phyloP scores from a whole-genome alignment of 2,888 invertebrate genomes.

The Synanthedon myopaeformis region DNA sequence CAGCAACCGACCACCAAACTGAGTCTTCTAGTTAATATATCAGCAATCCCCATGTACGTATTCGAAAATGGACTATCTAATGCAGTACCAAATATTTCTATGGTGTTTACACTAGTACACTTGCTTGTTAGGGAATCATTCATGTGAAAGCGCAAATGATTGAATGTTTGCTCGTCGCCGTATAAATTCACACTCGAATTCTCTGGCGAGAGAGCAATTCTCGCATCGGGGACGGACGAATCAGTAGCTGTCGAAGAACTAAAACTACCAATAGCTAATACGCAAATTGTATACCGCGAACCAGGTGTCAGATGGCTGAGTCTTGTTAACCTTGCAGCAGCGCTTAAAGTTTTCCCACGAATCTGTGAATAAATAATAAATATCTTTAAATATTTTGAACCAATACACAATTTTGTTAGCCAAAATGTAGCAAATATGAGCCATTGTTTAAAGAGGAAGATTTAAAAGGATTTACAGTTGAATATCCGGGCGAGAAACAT shows the following conservation, averaged over 20 bases:
- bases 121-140: conserved; percentile 80
- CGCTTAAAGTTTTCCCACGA: conserved; percentile 80
- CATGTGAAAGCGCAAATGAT: conserved; percentile 45
- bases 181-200: conserved; percentile 49
- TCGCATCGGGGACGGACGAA: conserved; percentile 60
- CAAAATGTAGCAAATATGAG: conserved; percentile 27
- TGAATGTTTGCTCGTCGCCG: conserved; percentile 73
- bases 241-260: conserved; percentile 53
- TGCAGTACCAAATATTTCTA: conserved; percentile 77
- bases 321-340: conserved; percentile 78
- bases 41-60: conserved; percentile 77
- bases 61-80: conserved; percentile 70
- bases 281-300: conserved; percentile 87
- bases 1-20: conserved; percentile 89
- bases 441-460: conserved; percentile 43
- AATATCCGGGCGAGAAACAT: conserved; percentile 56
- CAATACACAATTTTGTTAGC: not conserved
- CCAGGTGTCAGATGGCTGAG: conserved; percentile 81
- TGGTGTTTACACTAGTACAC: conserved; percentile 81
- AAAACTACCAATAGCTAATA: conserved; percentile 83
- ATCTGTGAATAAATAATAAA: conserved; percentile 62
- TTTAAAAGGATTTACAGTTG: conserved; percentile 54
- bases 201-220: conserved; percentile 52
- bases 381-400: not conserved
- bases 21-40: conserved; percentile 82